Evolutionary conservation across 2,888 invertebrate species (phyloP).

Genomic region (Beris chalybata): DNA sequence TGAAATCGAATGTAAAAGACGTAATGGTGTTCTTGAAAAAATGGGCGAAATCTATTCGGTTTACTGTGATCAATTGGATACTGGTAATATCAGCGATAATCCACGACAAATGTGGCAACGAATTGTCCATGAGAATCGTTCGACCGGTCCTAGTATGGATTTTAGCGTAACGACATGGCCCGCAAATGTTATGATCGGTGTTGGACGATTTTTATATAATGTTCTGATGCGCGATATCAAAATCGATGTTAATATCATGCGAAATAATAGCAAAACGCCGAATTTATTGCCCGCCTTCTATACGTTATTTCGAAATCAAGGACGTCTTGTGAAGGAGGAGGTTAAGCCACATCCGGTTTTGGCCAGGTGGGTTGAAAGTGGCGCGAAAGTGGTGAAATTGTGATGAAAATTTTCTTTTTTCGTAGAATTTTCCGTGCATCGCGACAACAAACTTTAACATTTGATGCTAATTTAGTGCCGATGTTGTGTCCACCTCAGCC

Average conservation of each 20-base stretch:
- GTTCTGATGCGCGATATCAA: conserved; percentile 84
- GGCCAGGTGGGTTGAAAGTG: conserved; percentile 52
- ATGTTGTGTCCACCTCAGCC: conserved; percentile 84
- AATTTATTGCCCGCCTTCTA: conserved; percentile 78
- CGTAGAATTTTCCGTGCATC: conserved; percentile 67
- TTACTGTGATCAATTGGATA: conserved; percentile 68
- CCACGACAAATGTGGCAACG: conserved; percentile 74
- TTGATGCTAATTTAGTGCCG: conserved; percentile 74
- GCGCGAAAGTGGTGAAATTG: background rate
- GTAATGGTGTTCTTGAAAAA: conserved; percentile 68
- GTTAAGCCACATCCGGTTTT: conserved; percentile 84
- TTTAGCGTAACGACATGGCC: conserved; percentile 68
- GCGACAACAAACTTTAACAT: conserved; percentile 67
- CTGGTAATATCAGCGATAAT: conserved; percentile 58
- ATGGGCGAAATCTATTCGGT: conserved; percentile 63
- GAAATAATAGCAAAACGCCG: conserved; percentile 55
- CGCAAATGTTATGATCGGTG: conserved; percentile 61
- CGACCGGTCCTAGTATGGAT: conserved; percentile 64
- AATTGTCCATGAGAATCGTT: conserved; percentile 59
- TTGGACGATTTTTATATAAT: conserved; percentile 85
- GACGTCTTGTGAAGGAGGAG: conserved; percentile 67
- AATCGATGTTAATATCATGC: conserved; percentile 74
- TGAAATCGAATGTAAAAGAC: conserved; percentile 67
- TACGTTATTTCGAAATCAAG: conserved; percentile 71
- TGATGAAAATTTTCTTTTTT: background rate